phyloP scores from a whole-genome alignment of 2,113 vertebrate genomes.

The Gnathonemus longibarbis region DNA sequence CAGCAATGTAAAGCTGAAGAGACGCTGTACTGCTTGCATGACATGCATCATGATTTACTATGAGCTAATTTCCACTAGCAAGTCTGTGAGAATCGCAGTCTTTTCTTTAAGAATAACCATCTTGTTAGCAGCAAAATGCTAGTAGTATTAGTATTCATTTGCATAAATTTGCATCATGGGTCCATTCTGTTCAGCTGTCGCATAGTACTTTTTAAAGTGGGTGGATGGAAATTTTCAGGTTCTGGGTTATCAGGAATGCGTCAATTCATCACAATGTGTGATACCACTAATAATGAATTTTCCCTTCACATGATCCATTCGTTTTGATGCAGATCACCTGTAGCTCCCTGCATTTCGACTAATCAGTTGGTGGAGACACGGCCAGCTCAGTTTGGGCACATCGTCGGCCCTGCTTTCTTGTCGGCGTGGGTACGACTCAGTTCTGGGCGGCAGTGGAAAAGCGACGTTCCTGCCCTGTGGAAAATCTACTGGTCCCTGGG shows the following conservation, averaged over 20 bases:
- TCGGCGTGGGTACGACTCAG: not conserved
- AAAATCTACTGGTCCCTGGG: not conserved
- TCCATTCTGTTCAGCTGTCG: not conserved
- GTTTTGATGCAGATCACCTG: not conserved
- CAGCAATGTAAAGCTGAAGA: not conserved
- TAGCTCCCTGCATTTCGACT: not conserved
- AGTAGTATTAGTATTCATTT: not conserved
- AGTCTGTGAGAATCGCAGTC: not conserved
- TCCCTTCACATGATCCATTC: not conserved
- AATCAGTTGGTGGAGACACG: not conserved
- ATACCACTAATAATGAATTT: not conserved
- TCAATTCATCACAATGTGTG: not conserved
- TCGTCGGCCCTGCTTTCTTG: not conserved
- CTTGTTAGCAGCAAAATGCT: not conserved
- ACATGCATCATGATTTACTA: not conserved
- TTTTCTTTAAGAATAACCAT: not conserved
- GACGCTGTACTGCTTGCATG: not conserved
- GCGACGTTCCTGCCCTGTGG: not conserved
- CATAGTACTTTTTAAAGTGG: not conserved
- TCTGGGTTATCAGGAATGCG: not conserved
- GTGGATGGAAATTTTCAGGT: not conserved
- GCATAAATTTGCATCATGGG: not conserved
- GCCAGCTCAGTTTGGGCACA: not conserved
- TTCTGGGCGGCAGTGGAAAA: not conserved
- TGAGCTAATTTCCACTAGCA: not conserved